Percentiles rank a stretch among this genome's conserved stretches.
These are phyloP conservation scores for Macroglossus sobrinus DNA, from an alignment of 2,113 vertebrate genomes.

Conservation along the genomic window DNA sequence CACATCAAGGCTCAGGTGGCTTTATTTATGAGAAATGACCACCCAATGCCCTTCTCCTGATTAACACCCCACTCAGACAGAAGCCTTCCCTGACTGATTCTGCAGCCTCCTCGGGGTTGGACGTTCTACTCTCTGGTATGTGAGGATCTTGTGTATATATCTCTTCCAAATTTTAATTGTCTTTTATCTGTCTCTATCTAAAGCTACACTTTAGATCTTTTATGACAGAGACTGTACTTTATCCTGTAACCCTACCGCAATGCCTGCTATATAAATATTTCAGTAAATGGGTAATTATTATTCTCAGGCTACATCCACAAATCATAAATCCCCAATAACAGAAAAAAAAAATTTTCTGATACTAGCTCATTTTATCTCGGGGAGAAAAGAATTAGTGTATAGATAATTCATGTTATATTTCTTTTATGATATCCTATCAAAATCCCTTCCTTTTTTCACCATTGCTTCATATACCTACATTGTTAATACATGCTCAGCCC, in stretches of 20 bases:
- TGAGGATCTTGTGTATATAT: neutral
- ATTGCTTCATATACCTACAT: neutral
- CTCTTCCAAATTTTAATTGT: neutral
- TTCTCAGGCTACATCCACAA: neutral
- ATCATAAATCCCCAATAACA: conserved; percentile 3
- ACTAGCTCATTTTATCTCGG: neutral
- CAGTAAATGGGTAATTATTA: neutral
- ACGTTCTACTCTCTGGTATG: neutral
- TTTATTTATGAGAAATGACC: neutral
- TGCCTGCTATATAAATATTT: neutral
- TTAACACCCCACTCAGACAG: neutral
- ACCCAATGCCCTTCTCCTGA: neutral
- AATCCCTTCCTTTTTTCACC: neutral
- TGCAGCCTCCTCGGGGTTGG: no score
- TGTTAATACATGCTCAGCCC: neutral
- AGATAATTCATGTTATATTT: conserved; percentile 12
- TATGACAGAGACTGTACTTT: neutral
- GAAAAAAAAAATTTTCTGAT: neutral
- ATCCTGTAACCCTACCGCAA: neutral
- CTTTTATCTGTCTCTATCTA: neutral
- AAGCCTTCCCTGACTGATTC: neutral
- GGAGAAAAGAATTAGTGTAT: neutral
- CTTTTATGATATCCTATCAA: conserved; percentile 17
- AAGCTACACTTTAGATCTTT: neutral
- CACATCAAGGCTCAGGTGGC: neutral